These are phyloP conservation scores for Strix aluco DNA, from an alignment of 2,113 vertebrate species.

Conservation along the genomic window DNA sequence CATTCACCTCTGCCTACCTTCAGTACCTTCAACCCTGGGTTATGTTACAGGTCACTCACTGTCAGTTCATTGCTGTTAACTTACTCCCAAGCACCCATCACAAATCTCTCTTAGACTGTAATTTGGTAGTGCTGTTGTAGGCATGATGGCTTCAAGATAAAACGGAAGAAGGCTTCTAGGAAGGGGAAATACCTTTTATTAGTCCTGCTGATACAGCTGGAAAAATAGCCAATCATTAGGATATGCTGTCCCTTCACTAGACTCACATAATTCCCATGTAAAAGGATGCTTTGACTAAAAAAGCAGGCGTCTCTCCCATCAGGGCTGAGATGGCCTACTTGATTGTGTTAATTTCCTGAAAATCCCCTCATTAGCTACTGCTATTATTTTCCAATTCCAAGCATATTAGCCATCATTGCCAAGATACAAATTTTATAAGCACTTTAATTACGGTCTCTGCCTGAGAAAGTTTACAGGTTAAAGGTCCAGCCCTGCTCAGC, in stretches of 20 bases:
- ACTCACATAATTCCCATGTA: neutral
- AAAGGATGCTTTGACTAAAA: neutral
- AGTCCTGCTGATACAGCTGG: neutral
- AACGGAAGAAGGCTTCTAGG: neutral
- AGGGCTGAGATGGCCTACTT: neutral
- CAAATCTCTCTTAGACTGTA: neutral
- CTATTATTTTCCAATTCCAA: constrained; percentile 6
- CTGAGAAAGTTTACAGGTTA: neutral
- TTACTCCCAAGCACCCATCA: neutral
- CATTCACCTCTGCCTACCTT: neutral
- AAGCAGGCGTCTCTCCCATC: neutral
- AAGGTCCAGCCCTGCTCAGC: constrained; percentile 15
- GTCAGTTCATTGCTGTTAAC: neutral
- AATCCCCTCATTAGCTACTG: neutral
- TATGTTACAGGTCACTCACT: neutral
- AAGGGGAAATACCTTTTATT: neutral
- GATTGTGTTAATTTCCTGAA: neutral
- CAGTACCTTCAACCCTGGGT: neutral
- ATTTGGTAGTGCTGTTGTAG: neutral
- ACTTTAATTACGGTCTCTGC: neutral
- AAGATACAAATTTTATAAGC: neutral
- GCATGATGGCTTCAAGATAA: neutral
- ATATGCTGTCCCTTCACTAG: neutral
- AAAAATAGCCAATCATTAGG: neutral
- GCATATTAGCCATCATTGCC: neutral